Percentiles rank a stretch among this genome's conserved stretches.
phyloP scores from a whole-genome alignment of 2,888 invertebrate species.

The Leistus spinibarbis region DNA sequence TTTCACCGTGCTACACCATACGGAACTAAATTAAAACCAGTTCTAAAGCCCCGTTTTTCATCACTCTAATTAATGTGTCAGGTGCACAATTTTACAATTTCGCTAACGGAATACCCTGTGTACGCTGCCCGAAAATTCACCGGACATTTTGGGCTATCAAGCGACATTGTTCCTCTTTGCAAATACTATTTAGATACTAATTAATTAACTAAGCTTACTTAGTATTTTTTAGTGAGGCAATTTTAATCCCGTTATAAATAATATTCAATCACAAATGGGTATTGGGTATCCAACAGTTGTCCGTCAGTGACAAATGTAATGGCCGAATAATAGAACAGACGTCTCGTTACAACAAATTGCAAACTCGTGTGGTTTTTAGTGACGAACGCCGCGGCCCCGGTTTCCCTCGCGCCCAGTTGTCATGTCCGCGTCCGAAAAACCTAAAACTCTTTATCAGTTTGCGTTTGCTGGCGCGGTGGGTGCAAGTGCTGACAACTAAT shows the following conservation, averaged over 20 bases:
- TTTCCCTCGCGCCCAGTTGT: background rate
- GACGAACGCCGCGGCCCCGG: background rate
- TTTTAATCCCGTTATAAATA: too few species aligned
- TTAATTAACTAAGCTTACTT: too few species aligned
- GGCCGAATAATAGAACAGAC: too few species aligned
- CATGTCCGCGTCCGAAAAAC: background rate
- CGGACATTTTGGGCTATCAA: background rate
- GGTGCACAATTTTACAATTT: constrained; percentile 54
- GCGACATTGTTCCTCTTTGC: background rate
- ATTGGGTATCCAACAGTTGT: too few species aligned
- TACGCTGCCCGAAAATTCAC: background rate
- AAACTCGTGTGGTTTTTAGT: background rate
- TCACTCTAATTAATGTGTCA: constrained; percentile 56
- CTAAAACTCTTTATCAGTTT: constrained; percentile 32
- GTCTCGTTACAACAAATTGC: background rate
- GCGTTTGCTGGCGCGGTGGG: constrained; percentile 1
- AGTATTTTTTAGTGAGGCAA: too few species aligned
- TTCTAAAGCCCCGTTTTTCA: constrained; percentile 56
- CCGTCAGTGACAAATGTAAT: too few species aligned
- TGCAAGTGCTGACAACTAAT: constrained; percentile 38
- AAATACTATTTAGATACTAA: background rate
- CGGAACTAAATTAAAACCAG: constrained; percentile 54
- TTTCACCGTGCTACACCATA: constrained; percentile 41
- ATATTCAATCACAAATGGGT: too few species aligned
- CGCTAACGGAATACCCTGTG: background rate